These are phyloP conservation scores for Subacronicta megacephala DNA, from an alignment of 2,888 invertebrate species.

Conservation along the genomic window DNA sequence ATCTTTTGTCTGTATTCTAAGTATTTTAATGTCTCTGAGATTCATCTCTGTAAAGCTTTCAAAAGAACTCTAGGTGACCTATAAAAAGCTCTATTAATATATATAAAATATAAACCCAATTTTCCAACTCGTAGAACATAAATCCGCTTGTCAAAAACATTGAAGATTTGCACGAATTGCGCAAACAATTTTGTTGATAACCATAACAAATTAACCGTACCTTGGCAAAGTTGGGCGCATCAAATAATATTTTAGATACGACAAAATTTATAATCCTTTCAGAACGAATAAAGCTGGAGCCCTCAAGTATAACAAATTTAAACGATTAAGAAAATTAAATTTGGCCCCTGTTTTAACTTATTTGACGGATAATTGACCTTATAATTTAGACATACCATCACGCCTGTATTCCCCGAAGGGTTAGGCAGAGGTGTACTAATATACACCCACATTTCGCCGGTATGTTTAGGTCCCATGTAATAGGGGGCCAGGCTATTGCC, in stretches of 20 bases:
- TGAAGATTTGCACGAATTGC: constrained; percentile 20
- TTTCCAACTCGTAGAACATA: constrained; percentile 3
- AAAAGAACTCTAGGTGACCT: too few species aligned
- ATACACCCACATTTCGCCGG: too few species aligned
- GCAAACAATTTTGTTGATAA: constrained; percentile 9
- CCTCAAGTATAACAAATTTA: constrained; percentile 28
- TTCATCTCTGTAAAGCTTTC: too few species aligned
- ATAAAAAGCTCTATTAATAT: neutral
- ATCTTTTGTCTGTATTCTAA: too few species aligned
- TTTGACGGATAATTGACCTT: constrained; percentile 66
- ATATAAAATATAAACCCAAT: constrained; percentile 5
- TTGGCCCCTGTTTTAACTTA: constrained; percentile 64
- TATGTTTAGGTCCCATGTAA: too few species aligned
- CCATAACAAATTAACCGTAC: constrained; percentile 24
- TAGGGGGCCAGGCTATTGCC: too few species aligned
- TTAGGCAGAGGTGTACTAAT: neutral
- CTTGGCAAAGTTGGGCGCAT: constrained; percentile 44
- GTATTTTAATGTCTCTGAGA: too few species aligned
- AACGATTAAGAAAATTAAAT: constrained; percentile 77
- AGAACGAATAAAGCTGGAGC: constrained; percentile 66
- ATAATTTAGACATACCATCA: constrained; percentile 14
- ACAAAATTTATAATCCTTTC: constrained; percentile 71
- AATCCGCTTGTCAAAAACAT: constrained; percentile 15
- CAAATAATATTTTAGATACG: constrained; percentile 60
- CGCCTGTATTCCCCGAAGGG: too few species aligned